These are phyloP conservation scores for Lasioglossum marginatum DNA, from an alignment of 2,888 invertebrate species.

Conservation along the genomic window DNA sequence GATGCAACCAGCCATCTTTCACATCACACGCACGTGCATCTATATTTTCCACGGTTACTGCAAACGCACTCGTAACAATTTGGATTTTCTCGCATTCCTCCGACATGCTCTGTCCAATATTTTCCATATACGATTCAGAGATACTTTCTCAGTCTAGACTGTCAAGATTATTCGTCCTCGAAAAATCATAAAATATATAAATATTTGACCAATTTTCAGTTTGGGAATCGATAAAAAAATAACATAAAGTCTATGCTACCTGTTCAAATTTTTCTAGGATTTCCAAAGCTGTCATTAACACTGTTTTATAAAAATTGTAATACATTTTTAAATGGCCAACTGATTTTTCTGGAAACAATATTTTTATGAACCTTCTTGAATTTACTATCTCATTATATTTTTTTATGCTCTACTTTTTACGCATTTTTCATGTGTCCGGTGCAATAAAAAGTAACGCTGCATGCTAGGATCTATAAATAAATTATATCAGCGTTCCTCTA, in stretches of 20 bases:
- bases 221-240: too few relatives aligned
- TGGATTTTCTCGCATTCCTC: neutral
- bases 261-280: too few relatives aligned
- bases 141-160: neutral
- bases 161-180: neutral
- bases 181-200: neutral
- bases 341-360: neutral
- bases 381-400: neutral
- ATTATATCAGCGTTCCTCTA: neutral
- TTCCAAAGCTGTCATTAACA: too few relatives aligned
- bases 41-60: constrained; percentile 4
- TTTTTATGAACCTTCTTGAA: neutral
- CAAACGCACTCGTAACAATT: neutral
- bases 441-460: neutral
- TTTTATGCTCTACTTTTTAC: too few relatives aligned
- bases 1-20: constrained; percentile 6
- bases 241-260: too few relatives aligned
- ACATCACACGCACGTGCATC: constrained; percentile 5
- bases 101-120: neutral
- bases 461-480: neutral
- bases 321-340: neutral
- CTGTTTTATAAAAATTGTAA: too few relatives aligned
- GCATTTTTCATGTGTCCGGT: neutral
- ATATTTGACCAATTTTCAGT: too few relatives aligned
- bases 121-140: neutral